Conservation (phyloP, 2,888 invertebrate genomes). For the Drosophila pseudotalamancana region DNA sequence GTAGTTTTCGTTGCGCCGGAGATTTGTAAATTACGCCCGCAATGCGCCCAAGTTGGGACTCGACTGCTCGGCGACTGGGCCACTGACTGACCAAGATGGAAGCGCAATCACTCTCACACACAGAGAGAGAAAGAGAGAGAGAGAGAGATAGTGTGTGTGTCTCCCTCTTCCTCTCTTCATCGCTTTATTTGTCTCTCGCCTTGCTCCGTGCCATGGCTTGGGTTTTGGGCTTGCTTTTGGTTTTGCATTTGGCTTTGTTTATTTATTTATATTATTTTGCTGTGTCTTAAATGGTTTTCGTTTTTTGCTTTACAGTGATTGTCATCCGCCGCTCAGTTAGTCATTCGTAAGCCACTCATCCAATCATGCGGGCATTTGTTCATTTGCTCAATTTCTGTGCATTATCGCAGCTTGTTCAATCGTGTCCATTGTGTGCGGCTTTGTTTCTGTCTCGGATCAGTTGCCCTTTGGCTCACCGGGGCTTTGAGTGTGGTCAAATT, state of each 20-base stretch:
- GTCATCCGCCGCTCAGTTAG: slow-evolving; percentile 41
- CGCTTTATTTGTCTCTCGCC: slow-evolving; percentile 2
- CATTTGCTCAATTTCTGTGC: slow-evolving; percentile 31
- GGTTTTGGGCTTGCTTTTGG: slow-evolving; percentile 4
- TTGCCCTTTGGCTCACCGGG: slow-evolving; percentile 2
- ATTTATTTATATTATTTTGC: slow-evolving; percentile 22
- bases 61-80: slow-evolving; percentile 48
- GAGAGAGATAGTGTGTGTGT: too few species aligned
- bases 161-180: background rate
- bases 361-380: slow-evolving; percentile 40
- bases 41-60: slow-evolving; percentile 70
- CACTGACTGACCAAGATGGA: slow-evolving; percentile 42
- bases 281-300: slow-evolving; percentile 37
- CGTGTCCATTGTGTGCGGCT: background rate
- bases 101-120: slow-evolving; percentile 10
- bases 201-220: slow-evolving; percentile 11
- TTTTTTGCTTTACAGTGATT: slow-evolving; percentile 36
- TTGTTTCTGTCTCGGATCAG: slow-evolving; percentile 3
- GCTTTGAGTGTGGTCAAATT: background rate
- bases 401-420: slow-evolving; percentile 33
- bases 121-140: too few species aligned
- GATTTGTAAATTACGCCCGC: slow-evolving; percentile 57
- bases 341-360: slow-evolving; percentile 37
- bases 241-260: slow-evolving; percentile 34
- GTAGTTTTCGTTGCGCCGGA: slow-evolving; percentile 2